Base-by-base conservation (phyloP, 2,888 invertebrate genomes). In the Aleiodes testaceus region DNA sequence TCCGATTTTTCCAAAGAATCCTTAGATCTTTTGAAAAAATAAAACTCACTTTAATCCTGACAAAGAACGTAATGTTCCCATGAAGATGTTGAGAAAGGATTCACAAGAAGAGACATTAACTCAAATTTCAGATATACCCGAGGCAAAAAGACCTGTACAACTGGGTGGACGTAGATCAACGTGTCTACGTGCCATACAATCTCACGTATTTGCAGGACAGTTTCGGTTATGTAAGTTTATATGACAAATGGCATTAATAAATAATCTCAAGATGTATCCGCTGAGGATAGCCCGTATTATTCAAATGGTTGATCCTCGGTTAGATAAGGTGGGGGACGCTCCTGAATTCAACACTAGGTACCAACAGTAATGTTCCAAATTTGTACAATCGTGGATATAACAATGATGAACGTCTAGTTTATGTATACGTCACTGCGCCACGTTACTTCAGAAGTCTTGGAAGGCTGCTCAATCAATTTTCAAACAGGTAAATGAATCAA, bases 151-250 rank as follows among this genome's bases (percentile, higher is more conserved):
- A 88, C 72, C 81, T 88, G 14, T 85, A 87, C 73, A 85, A 85
- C 71, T 85, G 86, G 81, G 82, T 88, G 64, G 85, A 88, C 75
- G 82, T 88, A 36, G 85, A 88, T 77, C 84, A 88, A 78, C 82
- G 85, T 70, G 84, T 87, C 72, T 87, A 86, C 79, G 84, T 87
- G 75, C 81, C 85, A 66, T 88, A 86, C 82, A 84, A 87, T 73
- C 78, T 89, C 72, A 85, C 87, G 63, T 82, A 86, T 73, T 84
- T 89, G 30, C 89, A 89, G 78, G 84, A 87, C 65, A 84, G 82
- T 72, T 89, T 88, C 78, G 86, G 85, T 81, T 88, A 88, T 84
- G 88, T 88, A 84, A 86, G 88, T 87, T 70, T 74, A 69, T 77
- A 55, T 44, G 50, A 67, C 22, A 69, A 77, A 55, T 44, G 42